A percentile compares a stretch with the other conserved stretches of the same genome.
These are phyloP conservation scores for Quadroppia sp. DNA, from an alignment of 2,888 invertebrate genomes.

Conservation along the genomic window DNA sequence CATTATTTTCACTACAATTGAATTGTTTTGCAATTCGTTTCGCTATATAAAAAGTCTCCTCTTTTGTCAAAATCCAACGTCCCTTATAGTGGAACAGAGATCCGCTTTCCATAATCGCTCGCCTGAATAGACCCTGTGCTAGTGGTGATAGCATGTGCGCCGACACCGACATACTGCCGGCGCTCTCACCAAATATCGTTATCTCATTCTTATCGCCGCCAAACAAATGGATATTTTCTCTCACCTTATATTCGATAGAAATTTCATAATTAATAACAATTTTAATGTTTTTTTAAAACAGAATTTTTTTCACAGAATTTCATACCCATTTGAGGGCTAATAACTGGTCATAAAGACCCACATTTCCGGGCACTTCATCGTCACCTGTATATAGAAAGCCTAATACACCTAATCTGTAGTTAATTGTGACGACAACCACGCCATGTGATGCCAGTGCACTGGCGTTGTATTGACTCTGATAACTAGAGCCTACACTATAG, in stretches of 20 bases:
- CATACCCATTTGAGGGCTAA: not conserved
- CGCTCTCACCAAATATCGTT: conserved; percentile 57
- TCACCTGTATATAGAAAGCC: conserved; percentile 42
- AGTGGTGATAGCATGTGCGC: conserved; percentile 26
- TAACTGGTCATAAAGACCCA: not conserved
- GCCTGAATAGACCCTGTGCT: not conserved
- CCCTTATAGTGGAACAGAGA: not conserved
- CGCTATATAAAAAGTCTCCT: not conserved
- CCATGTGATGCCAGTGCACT: conserved; percentile 50
- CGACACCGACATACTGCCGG: conserved; percentile 47
- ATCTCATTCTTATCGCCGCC: conserved; percentile 47
- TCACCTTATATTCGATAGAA: not conserved
- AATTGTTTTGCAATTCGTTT: not conserved
- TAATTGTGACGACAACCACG: conserved; percentile 56
- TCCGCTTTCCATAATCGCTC: conserved; percentile 27
- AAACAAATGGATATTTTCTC: conserved; percentile 50
- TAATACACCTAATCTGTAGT: conserved; percentile 57
- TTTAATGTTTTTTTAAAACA: too few relatives aligned
- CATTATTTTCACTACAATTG: not conserved
- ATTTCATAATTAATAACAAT: too few relatives aligned
- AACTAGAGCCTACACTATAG: not conserved
- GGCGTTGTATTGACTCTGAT: not conserved
- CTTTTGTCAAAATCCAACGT: not conserved
- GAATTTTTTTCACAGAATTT: too few relatives aligned
- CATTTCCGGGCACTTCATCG: conserved; percentile 54